These are phyloP conservation scores for Dryadula phaetusa DNA, from an alignment of 2,888 invertebrate species.

Conservation along the genomic window DNA sequence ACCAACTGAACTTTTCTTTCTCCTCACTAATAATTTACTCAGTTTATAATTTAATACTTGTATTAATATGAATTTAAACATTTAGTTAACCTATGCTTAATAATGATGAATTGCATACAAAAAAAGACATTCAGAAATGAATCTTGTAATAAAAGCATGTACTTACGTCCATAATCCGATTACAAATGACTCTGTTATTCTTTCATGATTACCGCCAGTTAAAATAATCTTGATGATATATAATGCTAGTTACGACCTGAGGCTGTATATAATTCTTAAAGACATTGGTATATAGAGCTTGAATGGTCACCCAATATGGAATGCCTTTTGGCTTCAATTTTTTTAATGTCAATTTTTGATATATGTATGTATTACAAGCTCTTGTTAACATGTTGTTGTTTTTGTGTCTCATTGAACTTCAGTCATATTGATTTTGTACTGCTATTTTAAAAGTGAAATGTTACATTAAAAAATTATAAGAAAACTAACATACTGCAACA, in stretches of 20 bases:
- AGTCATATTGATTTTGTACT: too few relatives aligned
- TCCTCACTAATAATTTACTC: background rate
- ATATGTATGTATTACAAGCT: background rate
- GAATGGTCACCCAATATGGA: background rate
- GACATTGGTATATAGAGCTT: conserved; percentile 2
- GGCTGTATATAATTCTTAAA: conserved; percentile 7
- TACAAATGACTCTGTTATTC: conserved; percentile 20
- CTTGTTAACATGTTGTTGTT: background rate
- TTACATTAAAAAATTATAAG: too few relatives aligned
- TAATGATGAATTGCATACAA: conserved; percentile 25
- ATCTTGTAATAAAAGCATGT: conserved; percentile 5
- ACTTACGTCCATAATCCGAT: conserved; percentile 25
- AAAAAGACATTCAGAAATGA: conserved; percentile 7
- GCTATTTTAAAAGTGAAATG: too few relatives aligned
- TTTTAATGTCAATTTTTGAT: conserved; percentile 7
- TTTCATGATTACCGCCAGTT: conserved; percentile 26
- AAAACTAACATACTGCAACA: too few relatives aligned
- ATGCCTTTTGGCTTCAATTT: background rate
- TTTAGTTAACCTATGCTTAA: background rate
- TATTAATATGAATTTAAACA: conserved; percentile 3
- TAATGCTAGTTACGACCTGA: conserved; percentile 10
- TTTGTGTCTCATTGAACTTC: too few relatives aligned
- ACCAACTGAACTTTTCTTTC: background rate
- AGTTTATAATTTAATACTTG: conserved; percentile 8
- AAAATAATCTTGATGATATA: conserved; percentile 11